A percentile compares a stretch with the other conserved stretches of the same genome.
Conservation (phyloP, 2,797 vertebrate genomes). For the Lepus oiostolus region DNA sequence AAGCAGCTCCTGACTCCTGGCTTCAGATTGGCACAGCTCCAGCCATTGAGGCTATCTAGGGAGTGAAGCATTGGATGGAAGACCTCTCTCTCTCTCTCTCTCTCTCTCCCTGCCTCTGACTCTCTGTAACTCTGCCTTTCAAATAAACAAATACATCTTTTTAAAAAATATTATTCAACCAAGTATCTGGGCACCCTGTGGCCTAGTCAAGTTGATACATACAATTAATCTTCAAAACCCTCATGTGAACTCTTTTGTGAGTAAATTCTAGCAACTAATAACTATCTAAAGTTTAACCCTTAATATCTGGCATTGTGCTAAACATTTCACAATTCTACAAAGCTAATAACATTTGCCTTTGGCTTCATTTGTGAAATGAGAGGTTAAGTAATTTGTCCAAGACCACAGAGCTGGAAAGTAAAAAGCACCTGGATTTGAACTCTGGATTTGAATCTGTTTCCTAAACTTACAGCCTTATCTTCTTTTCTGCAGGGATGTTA, state of each 20-base stretch:
- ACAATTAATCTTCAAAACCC: neutral
- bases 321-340: neutral
- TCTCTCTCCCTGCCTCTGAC: too few relatives aligned
- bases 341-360: neutral
- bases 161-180: neutral
- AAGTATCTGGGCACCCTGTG: neutral
- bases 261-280: neutral
- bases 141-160: too few relatives aligned
- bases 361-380: neutral
- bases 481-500: neutral
- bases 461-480: neutral
- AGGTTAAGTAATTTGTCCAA: neutral
- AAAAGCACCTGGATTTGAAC: neutral
- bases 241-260: neutral
- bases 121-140: too few relatives aligned
- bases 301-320: neutral
- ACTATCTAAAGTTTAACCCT: neutral
- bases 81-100: too few relatives aligned
- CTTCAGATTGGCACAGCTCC: too few relatives aligned
- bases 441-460: neutral
- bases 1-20: too few relatives aligned
- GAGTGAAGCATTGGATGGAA: too few relatives aligned
- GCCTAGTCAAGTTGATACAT: neutral
- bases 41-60: too few relatives aligned
- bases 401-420: neutral